Base-by-base conservation (phyloP, 1,140 invertebrate genomes). In the Arion vulgaris region DNA sequence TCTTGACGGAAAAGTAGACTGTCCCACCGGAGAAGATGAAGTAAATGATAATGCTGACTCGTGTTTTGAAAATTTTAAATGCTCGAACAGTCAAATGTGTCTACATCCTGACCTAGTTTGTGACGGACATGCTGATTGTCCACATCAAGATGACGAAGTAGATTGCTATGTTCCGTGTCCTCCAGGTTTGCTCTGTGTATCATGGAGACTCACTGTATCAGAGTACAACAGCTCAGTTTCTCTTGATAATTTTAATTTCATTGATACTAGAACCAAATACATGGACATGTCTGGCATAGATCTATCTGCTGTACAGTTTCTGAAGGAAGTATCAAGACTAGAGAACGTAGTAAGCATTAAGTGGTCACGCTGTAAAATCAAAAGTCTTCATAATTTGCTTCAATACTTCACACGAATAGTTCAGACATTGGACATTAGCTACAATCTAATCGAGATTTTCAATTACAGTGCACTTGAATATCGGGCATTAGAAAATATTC, bases 1-100 rank as follows among this genome's bases (percentile, higher is more conserved):
- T 15, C 17, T n/a, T n/a, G 45, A 76, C 45, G 39, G 39, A 28
- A 5, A 23, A 23, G 26, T 13, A 76, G 73, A 76, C n/a, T 76
- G 73, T 28, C 39, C 73, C n/a, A 41, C 17, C 2, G 73, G 73
- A n/a, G 73, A 76, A 28, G 73, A 76, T 7, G 73, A 76, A 51
- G 19, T 9, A 5, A 23, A n/a, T 26, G 5, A 26, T 26, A n/a
- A 66, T 23, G 23, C 62, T 66, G 26, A 23, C 7, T n/a, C 26
- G 7, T 66, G 32, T 38, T 23, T 17, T 23, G 73, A n/a, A 28
- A 38, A 76, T 39, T 76, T 76, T 28, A 11, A 4, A 4, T 76
- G 73, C 73, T 41, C 11, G 34, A 15, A n/a, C 39, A 76, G 45
- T 41, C 5, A 41, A 38, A 11, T 76, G 1, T 51, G 38, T 28